Evolutionary conservation across 1,140 invertebrate genomes (phyloP), one percentile per base, ranked within the genome.

Genomic region (Penaeus japonicus): DNA sequence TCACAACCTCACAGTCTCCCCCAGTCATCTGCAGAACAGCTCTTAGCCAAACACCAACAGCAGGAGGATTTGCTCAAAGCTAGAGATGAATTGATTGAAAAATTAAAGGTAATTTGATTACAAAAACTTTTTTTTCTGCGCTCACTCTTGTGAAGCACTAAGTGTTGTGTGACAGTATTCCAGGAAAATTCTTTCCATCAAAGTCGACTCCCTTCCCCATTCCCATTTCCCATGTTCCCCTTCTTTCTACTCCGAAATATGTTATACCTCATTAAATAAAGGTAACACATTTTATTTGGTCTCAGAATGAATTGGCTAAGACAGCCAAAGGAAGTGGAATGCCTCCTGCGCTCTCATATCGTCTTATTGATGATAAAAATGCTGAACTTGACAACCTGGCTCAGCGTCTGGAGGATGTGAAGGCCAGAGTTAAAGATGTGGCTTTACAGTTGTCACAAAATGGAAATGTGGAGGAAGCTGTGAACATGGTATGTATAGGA

Each of bases 1-100:
- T 20, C 80, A 57, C 84, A 85, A 73, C 84, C 84, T 27, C 73
- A 78, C 73, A 87, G 77, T 53, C 78, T 87, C 1, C 77, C 85
- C 20, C 77, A 70, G 20, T 80, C 77, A 24, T 32, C 85, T 39
- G 24, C 77, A 7, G 77, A 81, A 20, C 77, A 87, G 15, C 77
- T 81, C 24, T 20, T 65, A 18, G 77, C 32, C 32, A 54, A 35
- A 35, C 22, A 65, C 20, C 47, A 22, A 18, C 85, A 80, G 1
- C 55, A 70, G n/a, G 65, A 88, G 22, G 54, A 70, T 22, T 53
- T 83, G 30, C 2, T 83, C 3, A 35, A 47, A 10, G 4, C 27
- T 18, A 83, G 84, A 47, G 22, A 54, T 57, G 53, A 81, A 4
- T 10, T 62, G 20, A 47, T 81, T 54, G 57, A 87, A n/a, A 35